phyloP scores from a whole-genome alignment of 2,888 invertebrate genomes.

The Melinaea menophilus region DNA sequence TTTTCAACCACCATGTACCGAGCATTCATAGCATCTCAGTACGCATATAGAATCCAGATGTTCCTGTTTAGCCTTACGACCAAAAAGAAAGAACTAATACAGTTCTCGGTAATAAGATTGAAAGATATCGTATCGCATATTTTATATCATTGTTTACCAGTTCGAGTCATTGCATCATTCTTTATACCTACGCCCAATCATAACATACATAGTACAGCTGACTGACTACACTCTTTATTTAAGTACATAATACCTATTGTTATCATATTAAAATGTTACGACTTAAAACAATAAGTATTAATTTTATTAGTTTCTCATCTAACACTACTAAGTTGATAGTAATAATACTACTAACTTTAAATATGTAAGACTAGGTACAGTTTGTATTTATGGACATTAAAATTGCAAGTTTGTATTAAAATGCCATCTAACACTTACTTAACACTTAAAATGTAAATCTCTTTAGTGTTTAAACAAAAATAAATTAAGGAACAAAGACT shows the following conservation, averaged over 20 bases:
- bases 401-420: too few species aligned
- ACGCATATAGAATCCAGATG: constrained; percentile 33
- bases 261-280: background rate
- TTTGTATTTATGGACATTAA: too few species aligned
- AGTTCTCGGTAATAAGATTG: constrained; percentile 7
- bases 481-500: background rate
- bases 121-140: constrained; percentile 12
- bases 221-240: background rate
- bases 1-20: constrained; percentile 41
- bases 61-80: constrained; percentile 27
- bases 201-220: background rate
- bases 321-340: too few species aligned
- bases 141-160: constrained; percentile 30
- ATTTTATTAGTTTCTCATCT: too few species aligned
- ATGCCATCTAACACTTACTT: background rate
- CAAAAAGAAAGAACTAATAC: constrained; percentile 15
- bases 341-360: too few species aligned
- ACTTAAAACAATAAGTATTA: too few species aligned
- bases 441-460: background rate
- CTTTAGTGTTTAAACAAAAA: background rate
- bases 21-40: constrained; percentile 28
- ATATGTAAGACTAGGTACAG: background rate
- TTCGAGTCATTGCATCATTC: constrained; percentile 34
- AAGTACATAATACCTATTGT: constrained; percentile 1
- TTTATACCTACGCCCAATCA: constrained; percentile 15